Evolutionary conservation across 2,113 vertebrate genomes (phyloP), one percentile per base, ranked within the genome.

Genomic region (Hiodon tergisus): DNA sequence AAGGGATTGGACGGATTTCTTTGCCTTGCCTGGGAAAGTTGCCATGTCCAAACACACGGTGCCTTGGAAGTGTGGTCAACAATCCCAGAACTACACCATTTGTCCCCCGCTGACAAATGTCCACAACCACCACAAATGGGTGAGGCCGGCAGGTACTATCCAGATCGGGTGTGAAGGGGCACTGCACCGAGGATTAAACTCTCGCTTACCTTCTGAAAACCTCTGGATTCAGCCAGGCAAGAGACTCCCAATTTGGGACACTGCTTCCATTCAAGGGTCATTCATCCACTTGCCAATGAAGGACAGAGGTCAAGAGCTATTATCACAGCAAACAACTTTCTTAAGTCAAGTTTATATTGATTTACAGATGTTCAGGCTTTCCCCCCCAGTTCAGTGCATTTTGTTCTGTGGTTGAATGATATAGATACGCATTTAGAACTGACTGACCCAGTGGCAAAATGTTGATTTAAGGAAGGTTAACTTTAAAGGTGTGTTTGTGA

Each of bases 41-140:
- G 76, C 86, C 84, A 86, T 79, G 76, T 84, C 82, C 85, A 85
- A 85, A 82, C 83, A 86, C 85, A 85, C 82, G 53, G 73, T 75
- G 73, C 73, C 73, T 75, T 75, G 73, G 54, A 69, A 6, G 52
- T 31, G 54, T 58, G 52, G 63, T 55, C 80, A 76, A 85, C 80
- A 69, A 81, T 78, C 78, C 76, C 73, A 51, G 7, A 47, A 58
- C 55, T n/a, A 58, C 51, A 75, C 14, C 48, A 51, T 14, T 72
- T 76, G 76, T 14, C 76, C 69, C 17, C 13, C 7, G 51, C 65
- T 52, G 17, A 4, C 52, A 31, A 9, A 57, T 55, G 57, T 14
- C 16, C 4, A 63, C 11, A 72, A 65, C 46, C 10, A 53, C 11
- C 60, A 31, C 13, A 47, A 16, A n/a, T 14, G 50, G 46, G 58